Evolutionary conservation across 2,888 invertebrate genomes (phyloP).

Genomic region (Pinctada fucata): DNA sequence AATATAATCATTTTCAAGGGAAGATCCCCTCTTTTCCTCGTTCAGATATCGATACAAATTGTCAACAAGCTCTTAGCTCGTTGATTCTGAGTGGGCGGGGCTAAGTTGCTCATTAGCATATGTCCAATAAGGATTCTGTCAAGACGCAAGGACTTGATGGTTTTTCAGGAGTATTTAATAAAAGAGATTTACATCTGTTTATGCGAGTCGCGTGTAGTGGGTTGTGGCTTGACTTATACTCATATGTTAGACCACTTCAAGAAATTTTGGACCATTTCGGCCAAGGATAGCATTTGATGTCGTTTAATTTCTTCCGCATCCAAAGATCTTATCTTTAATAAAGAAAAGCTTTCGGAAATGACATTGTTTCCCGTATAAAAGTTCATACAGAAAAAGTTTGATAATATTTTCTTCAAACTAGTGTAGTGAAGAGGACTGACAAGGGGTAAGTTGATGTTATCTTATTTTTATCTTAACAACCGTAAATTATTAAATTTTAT

Average conservation of each 20-base stretch:
- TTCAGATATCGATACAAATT: too few relatives aligned
- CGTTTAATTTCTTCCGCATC: too few relatives aligned
- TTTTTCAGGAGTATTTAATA: constrained; percentile 38
- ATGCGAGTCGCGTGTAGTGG: constrained; percentile 34
- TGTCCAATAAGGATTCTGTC: constrained; percentile 36
- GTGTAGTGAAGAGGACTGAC: too few relatives aligned
- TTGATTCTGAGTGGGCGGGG: constrained; percentile 20
- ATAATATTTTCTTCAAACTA: neutral
- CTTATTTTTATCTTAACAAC: too few relatives aligned
- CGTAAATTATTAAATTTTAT: too few relatives aligned
- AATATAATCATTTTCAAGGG: too few relatives aligned
- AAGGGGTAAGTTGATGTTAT: too few relatives aligned
- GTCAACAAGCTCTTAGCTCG: too few relatives aligned
- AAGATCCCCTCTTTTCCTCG: too few relatives aligned
- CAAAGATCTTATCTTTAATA: too few relatives aligned
- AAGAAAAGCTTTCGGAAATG: neutral
- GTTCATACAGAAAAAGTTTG: neutral
- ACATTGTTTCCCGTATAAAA: neutral
- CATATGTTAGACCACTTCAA: neutral
- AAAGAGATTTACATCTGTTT: constrained; percentile 37
- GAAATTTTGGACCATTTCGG: neutral
- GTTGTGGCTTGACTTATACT: constrained; percentile 28
- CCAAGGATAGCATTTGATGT: too few relatives aligned
- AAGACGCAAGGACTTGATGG: constrained; percentile 31
- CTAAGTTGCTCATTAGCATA: constrained; percentile 22